Percentiles rank a stretch among this genome's conserved stretches.
These are phyloP conservation scores for Drosophila pruinosa DNA, from an alignment of 1,140 invertebrate genomes.

Conservation along the genomic window DNA sequence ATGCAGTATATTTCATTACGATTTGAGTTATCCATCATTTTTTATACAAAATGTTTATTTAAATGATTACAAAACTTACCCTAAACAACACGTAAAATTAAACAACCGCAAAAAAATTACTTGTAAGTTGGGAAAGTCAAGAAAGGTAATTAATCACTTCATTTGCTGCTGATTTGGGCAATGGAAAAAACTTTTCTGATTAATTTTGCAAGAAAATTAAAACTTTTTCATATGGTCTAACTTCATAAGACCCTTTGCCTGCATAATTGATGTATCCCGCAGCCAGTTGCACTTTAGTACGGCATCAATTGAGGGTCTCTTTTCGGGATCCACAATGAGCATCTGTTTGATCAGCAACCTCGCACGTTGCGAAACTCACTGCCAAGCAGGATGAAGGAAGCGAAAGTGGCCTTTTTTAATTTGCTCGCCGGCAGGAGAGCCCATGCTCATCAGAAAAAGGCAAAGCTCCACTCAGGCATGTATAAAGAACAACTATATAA, in stretches of 20 bases:
- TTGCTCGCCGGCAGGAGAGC: conserved; percentile 85
- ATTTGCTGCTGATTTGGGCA: neutral
- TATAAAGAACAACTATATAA: too few relatives aligned
- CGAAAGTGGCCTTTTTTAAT: conserved; percentile 86
- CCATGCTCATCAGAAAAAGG: conserved; percentile 87
- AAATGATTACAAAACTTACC: conserved; percentile 40
- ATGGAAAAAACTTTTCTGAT: conserved; percentile 38
- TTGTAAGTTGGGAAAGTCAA: conserved; percentile 8
- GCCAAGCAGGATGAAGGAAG: conserved; percentile 86
- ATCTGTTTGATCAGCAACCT: conserved; percentile 88
- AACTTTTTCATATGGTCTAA: conserved; percentile 63
- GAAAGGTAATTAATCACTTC: conserved; percentile 4
- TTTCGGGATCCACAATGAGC: conserved; percentile 88
- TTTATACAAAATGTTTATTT: conserved; percentile 14
- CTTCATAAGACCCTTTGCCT: conserved; percentile 73
- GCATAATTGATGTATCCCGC: conserved; percentile 76
- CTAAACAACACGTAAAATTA: conserved; percentile 66
- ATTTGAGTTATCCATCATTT: neutral
- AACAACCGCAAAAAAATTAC: conserved; percentile 47
- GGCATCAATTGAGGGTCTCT: conserved; percentile 87
- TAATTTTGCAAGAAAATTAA: conserved; percentile 81
- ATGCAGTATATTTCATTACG: conserved; percentile 21
- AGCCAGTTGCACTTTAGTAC: conserved; percentile 90
- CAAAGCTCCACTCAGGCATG: conserved; percentile 85
- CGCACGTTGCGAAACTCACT: conserved; percentile 85